phyloP scores from a whole-genome alignment of 1,140 invertebrate genomes.

The Antheraea pernyi region DNA sequence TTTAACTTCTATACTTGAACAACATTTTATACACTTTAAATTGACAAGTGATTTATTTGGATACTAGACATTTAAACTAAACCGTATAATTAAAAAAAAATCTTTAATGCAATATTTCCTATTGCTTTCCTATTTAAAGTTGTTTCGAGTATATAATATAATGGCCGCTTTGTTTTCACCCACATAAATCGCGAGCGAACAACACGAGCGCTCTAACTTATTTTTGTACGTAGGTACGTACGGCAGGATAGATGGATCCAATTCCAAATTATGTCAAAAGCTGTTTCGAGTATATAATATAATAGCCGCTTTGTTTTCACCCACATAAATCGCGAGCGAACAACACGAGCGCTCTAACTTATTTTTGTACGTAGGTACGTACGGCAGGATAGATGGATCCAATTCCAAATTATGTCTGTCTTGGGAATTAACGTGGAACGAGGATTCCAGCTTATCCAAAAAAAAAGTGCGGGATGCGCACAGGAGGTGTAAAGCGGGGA shows the following conservation, averaged over 20 bases:
- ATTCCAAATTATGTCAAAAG: slow-evolving; percentile 78
- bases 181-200: slow-evolving; percentile 62
- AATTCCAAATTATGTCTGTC: slow-evolving; percentile 81
- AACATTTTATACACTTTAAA: background rate
- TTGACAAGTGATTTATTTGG: background rate
- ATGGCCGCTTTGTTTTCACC: slow-evolving; percentile 51
- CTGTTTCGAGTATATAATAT: slow-evolving; percentile 7
- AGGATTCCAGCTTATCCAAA: slow-evolving; percentile 76
- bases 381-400: slow-evolving; percentile 78
- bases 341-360: slow-evolving; percentile 54
- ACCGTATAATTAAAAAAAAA: background rate
- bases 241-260: slow-evolving; percentile 79
- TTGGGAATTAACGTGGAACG: slow-evolving; percentile 79
- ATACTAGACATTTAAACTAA: background rate
- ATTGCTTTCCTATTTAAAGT: background rate
- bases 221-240: slow-evolving; percentile 71
- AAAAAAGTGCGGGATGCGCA: slow-evolving; percentile 49
- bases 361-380: slow-evolving; percentile 72
- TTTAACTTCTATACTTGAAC: slow-evolving; percentile 21
- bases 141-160: slow-evolving; percentile 8
- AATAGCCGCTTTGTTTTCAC: slow-evolving; percentile 50
- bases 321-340: slow-evolving; percentile 61
- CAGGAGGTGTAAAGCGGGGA: slow-evolving; percentile 39
- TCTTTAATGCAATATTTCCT: background rate
- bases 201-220: slow-evolving; percentile 57